These are phyloP conservation scores for Enteromius unitaeniatus DNA, from an alignment of 2,797 vertebrate species.

Conservation along the genomic window DNA sequence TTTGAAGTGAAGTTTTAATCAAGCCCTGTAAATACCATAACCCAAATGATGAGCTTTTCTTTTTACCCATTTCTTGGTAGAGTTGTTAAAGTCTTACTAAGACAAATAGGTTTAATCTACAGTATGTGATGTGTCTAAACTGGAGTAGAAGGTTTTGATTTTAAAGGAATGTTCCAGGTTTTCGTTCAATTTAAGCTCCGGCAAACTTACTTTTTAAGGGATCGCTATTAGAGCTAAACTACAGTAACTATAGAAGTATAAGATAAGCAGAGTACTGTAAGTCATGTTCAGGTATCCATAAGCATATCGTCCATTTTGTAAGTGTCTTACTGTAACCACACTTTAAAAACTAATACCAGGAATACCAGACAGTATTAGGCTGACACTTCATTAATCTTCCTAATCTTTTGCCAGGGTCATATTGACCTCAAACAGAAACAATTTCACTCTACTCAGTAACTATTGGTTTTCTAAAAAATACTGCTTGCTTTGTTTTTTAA, in stretches of 20 bases:
- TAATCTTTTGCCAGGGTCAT: not conserved
- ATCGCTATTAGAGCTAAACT: not conserved
- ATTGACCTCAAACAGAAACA: not conserved
- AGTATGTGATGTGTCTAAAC: constrained; percentile 16
- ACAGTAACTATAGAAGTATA: not conserved
- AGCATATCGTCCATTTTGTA: not conserved
- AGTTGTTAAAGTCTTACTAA: not conserved
- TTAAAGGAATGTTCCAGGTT: constrained; percentile 16
- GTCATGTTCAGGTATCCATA: not conserved
- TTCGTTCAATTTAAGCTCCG: not conserved
- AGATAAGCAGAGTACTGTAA: not conserved
- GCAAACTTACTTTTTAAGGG: not conserved
- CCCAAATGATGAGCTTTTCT: not conserved
- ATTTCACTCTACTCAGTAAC: not conserved
- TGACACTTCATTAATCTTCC: not conserved
- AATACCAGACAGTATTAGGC: not conserved
- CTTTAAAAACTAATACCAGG: not conserved
- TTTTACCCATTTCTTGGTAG: not conserved
- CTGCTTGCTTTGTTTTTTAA: not conserved
- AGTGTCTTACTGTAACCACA: not conserved
- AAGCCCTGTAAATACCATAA: not conserved
- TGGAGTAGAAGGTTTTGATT: not conserved
- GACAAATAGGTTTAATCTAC: not conserved
- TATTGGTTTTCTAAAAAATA: not conserved
- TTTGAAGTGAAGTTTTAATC: constrained; percentile 4